Base-by-base conservation (phyloP, 2,113 vertebrate genomes). In the Lonchura striata region DNA sequence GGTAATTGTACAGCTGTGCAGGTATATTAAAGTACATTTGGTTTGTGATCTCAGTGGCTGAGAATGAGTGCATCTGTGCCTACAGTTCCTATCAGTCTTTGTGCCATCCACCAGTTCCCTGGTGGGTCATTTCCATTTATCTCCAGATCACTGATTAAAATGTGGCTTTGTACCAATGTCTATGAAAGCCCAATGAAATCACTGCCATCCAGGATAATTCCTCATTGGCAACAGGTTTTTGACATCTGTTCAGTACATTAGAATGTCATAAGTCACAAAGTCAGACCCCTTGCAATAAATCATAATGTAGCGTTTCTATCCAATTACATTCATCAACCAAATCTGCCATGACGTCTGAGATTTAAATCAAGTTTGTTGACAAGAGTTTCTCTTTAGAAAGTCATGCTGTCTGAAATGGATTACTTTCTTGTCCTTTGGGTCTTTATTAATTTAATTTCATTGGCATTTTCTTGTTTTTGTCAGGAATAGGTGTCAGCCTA, bases 361-460 rank as follows among this genome's bases (percentile, higher is more conserved):
- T 94, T 94, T 94, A 94, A 92, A 95, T 95, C 89, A 92, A 82
- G 61, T 76, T 88, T 89, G 89, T 82, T 94, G 94, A 84, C 94
- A 95, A 72, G 89, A 82, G 60, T 69, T 69, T 86, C 46, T 92
- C 77, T 94, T 81, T 68, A 89, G 84, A 86, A 88, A 94, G 80
- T 91, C 74, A 81, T 47, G 60, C 53, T 71, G 69, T 56, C 57
- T 94, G 81, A 94, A 92, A 95, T 53, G 6, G 74, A 95, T 95
- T 96, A 82, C 63, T 76, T 94, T 84, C 81, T 84, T 92, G 81
- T 53, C 77, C 93, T 96, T 85, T 95, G 85, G 95, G 77, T 87
- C 49, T 92, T 93, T 91, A 95, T 88, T 90, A 82, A 92, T 96
- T 91, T 82, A 57, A 85, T 90, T 92, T 88, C 57, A 92, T 72